These are phyloP conservation scores for Colletes gigas DNA, from an alignment of 1,140 invertebrate species.

Conservation along the genomic window DNA sequence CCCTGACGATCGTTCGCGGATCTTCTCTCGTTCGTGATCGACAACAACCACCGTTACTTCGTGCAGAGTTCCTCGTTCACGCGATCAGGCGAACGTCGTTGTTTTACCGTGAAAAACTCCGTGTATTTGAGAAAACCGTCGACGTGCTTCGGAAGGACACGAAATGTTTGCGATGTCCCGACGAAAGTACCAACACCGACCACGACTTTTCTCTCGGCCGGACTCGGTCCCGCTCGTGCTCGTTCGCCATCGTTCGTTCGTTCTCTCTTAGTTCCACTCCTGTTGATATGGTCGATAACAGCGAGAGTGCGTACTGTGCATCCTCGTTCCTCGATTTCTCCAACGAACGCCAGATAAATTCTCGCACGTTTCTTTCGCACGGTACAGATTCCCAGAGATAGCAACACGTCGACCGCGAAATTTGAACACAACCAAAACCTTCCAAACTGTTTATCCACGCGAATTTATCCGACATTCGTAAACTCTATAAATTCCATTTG, in stretches of 20 bases:
- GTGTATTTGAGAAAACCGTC: too few species aligned
- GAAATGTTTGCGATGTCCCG: slow-evolving; percentile 9
- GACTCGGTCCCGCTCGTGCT: slow-evolving; percentile 50
- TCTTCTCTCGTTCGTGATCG: too few species aligned
- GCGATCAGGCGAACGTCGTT: too few species aligned
- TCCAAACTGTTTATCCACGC: too few species aligned
- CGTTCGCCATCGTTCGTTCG: slow-evolving; percentile 50
- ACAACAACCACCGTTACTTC: too few species aligned
- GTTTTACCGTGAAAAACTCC: neutral
- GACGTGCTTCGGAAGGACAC: too few species aligned
- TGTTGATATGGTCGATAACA: slow-evolving; percentile 72
- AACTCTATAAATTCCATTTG: too few species aligned
- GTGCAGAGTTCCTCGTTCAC: too few species aligned
- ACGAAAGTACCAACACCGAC: slow-evolving; percentile 47
- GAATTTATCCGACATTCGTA: too few species aligned
- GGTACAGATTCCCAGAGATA: neutral
- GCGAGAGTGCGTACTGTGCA: slow-evolving; percentile 73
- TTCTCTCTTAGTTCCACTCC: slow-evolving; percentile 55
- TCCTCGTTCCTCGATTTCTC: slow-evolving; percentile 27
- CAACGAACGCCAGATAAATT: neutral
- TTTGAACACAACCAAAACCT: too few species aligned
- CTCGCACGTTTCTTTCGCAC: neutral
- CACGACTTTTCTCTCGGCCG: slow-evolving; percentile 34
- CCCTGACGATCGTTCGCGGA: too few species aligned
- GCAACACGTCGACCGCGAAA: neutral